A percentile compares a stretch with the other conserved stretches of the same genome.
Conservation (phyloP, 1,140 invertebrate genomes). For the Diploscapter pachys region DNA sequence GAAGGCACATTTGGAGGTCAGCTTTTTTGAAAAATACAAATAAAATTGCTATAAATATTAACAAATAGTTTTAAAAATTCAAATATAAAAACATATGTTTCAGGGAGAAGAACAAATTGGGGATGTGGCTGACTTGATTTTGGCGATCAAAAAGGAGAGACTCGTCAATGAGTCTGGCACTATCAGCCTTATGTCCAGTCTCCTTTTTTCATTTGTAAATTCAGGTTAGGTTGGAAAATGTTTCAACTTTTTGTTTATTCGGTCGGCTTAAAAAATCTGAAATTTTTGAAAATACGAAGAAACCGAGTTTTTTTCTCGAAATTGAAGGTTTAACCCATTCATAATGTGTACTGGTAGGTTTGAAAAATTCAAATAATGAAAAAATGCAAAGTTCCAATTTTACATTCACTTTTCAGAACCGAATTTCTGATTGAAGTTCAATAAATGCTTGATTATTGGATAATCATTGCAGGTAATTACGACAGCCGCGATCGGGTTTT, state of each 20-base stretch:
- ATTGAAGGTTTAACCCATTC: too few species aligned
- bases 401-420: too few species aligned
- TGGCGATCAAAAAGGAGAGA: slow-evolving; percentile 43
- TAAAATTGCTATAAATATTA: background rate
- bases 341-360: too few species aligned
- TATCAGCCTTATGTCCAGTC: slow-evolving; percentile 27
- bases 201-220: too few species aligned
- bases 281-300: too few species aligned
- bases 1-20: slow-evolving; percentile 34
- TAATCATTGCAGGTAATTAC: slow-evolving; percentile 59
- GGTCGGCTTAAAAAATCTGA: too few species aligned
- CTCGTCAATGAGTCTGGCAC: slow-evolving; percentile 33
- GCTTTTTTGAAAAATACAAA: slow-evolving; percentile 2
- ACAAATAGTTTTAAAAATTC: background rate
- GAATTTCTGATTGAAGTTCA: slow-evolving; percentile 12
- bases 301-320: too few species aligned
- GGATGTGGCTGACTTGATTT: slow-evolving; percentile 33
- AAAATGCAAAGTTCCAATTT: too few species aligned
- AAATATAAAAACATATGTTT: slow-evolving; percentile 4
- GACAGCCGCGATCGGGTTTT: slow-evolving; percentile 61
- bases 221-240: too few species aligned
- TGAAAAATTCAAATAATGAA: too few species aligned
- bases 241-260: too few species aligned
- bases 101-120: slow-evolving; percentile 26
- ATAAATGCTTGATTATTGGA: too few species aligned